Conservation (phyloP, 1,140 invertebrate species). For the Teleogryllus occipitalis region DNA sequence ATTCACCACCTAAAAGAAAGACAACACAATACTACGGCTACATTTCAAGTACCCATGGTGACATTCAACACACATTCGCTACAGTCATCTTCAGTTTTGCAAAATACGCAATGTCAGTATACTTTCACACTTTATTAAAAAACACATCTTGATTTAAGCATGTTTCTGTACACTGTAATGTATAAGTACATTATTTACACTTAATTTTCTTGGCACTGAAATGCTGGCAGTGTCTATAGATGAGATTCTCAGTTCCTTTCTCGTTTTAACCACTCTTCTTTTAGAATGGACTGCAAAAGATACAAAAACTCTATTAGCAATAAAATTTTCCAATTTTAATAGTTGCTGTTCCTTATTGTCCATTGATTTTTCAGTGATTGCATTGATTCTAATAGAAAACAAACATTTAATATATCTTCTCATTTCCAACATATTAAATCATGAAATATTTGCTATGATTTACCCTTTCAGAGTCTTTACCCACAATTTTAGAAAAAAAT, state of each 20-base stretch:
- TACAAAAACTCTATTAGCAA: not conserved
- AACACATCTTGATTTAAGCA: not conserved
- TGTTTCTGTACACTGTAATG: not conserved
- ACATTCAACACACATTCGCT: not conserved
- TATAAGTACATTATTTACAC: slow-evolving; percentile 6
- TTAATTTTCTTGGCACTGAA: not conserved
- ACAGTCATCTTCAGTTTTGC: not conserved
- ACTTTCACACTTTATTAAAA: not conserved
- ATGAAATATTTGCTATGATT: too few relatives aligned
- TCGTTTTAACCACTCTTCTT: not conserved
- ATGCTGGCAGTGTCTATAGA: not conserved
- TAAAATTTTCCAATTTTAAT: not conserved
- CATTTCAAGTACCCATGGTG: not conserved
- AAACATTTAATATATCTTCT: too few relatives aligned
- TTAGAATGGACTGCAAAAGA: not conserved
- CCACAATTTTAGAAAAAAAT: too few relatives aligned
- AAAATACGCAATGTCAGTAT: not conserved
- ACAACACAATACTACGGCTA: not conserved
- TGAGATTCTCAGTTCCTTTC: not conserved
- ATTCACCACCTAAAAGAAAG: not conserved
- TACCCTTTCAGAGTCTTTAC: too few relatives aligned
- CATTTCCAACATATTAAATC: too few relatives aligned
- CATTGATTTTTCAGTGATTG: too few relatives aligned
- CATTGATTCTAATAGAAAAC: too few relatives aligned
- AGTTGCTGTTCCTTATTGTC: too few relatives aligned